Conservation (phyloP, 2,113 vertebrate species). For the Phaetusa simplex region DNA sequence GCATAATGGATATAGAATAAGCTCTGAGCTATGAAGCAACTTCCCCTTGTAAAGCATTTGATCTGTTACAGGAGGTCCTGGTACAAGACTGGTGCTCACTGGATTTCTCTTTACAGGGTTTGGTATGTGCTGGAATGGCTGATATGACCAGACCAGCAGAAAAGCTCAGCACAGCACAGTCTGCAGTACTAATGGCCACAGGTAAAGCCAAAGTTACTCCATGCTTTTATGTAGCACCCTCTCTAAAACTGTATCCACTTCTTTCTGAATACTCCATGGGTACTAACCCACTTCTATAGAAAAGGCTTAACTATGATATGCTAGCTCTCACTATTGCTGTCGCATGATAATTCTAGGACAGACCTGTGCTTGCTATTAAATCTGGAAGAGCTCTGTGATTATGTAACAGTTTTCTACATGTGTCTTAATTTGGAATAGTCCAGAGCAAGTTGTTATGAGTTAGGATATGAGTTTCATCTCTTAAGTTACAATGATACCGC, state of each 20-base stretch:
- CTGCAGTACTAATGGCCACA: conserved; percentile 91
- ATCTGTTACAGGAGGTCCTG: neutral
- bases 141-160: conserved; percentile 95
- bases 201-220: conserved; percentile 69
- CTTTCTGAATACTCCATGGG: neutral
- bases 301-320: neutral
- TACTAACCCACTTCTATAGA: neutral
- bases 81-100: neutral
- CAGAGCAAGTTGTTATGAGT: neutral
- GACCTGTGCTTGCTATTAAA: neutral
- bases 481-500: neutral
- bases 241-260: neutral
- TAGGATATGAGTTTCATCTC: neutral
- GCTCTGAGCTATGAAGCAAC: neutral
- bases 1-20: neutral
- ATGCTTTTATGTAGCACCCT: neutral
- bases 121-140: conserved; percentile 92
- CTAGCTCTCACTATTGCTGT: neutral
- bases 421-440: neutral
- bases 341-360: neutral
- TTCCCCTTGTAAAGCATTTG: neutral
- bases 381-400: neutral
- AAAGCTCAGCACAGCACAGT: conserved; percentile 92
- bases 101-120: conserved; percentile 76
- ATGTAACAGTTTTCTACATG: fast-evolving